A percentile compares a stretch with the other conserved stretches of the same genome.
Evolutionary conservation across 37 sponge, comb jelly and placozoan species (phyloP).

Genomic region (Agelas oroides): DNA sequence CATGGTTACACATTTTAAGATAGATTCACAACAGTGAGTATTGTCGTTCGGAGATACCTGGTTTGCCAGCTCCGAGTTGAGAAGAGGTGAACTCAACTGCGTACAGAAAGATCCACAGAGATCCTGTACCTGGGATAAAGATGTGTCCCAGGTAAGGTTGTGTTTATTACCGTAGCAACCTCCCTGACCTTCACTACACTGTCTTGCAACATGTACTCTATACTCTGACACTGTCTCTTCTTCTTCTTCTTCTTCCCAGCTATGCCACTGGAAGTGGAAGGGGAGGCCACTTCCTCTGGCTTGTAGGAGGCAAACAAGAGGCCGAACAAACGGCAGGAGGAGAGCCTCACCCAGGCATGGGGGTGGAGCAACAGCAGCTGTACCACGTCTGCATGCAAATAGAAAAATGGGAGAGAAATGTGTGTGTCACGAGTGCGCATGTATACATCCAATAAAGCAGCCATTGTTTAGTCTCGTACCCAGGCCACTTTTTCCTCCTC

Average conservation of each 20-base stretch:
- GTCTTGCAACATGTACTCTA: conserved; percentile 21
- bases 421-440: not conserved
- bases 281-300: conserved; percentile 47
- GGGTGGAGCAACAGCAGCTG: conserved; percentile 68
- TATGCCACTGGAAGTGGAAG: not conserved
- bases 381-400: conserved; percentile 21
- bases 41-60: no score
- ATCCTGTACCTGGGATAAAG: conserved; percentile 38
- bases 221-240: not conserved
- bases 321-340: conserved; percentile 67
- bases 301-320: conserved; percentile 72
- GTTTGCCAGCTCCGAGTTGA: conserved; percentile 52
- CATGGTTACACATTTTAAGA: not conserved
- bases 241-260: not conserved
- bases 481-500: no score
- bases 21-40: no score
- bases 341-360: conserved; percentile 83
- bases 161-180: not conserved
- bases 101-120: conserved; percentile 30
- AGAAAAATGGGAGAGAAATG: not conserved
- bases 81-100: conserved; percentile 47
- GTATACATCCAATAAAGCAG: no score
- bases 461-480: no score
- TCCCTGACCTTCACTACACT: conserved; percentile 23
- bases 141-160: not conserved